Base-by-base conservation (phyloP, 2,888 invertebrate species). In the Cristatella mucedo region DNA sequence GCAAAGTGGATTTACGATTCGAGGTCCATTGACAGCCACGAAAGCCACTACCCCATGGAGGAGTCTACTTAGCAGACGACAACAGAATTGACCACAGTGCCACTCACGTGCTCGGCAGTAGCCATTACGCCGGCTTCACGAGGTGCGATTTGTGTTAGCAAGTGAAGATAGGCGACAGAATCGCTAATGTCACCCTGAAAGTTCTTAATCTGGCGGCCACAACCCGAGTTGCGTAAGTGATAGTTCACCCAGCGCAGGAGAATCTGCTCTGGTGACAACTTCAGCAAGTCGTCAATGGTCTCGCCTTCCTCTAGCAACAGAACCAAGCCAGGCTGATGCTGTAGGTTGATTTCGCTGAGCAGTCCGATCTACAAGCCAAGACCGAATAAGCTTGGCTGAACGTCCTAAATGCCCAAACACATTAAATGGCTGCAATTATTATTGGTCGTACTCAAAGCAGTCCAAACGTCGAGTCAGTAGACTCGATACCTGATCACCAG, bases 221-320 rank as follows among this genome's bases (percentile, higher is more conserved):
- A 44, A n/a, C 87, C 86, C 1, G 91, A 85, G 37, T 77, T 74
- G 59, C 81, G 80, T 59, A 99, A 71, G 66, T 99, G 97, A 69
- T 93, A 87, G 71, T 97, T 97, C 46, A 97, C 95, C 97, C 97
- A 99, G 60, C 97, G 76, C 21, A 99, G 72, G 1, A 99, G 74
- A 58, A 97, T 57, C 45, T 61, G 53, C 42, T 99, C 97, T 0
- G 97, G 95, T 0, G 93, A 89, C 32, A 97, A 69, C 43, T 84
- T 84, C 69, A 91, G 76, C 26, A 99, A 74, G 64, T 95, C 93
- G 59, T 93, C 93, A 56, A 93, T 79, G 31, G 80, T 80, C 64
- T 97, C 97, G 4, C 66, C 70, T 2, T 62, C 65, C 38, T 75
- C 77, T 52, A 87, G 81, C 13, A 93, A 71, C 13, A 84, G 80